Conservation (phyloP, 2,113 vertebrate genomes). For the Serranochromis macrocephalus region DNA sequence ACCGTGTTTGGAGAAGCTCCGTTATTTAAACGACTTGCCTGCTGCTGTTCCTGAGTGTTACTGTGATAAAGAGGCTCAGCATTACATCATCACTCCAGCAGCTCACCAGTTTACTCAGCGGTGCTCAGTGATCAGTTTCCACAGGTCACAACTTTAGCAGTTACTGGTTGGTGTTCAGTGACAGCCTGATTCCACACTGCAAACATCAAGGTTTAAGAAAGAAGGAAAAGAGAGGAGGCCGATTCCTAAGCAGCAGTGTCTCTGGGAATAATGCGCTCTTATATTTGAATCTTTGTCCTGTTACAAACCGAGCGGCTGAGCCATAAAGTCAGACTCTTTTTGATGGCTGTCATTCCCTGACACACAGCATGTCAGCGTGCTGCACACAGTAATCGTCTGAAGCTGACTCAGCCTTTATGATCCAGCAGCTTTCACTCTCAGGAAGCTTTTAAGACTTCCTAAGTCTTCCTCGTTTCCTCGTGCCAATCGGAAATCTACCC, state of each 20-base stretch:
- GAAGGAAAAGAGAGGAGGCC: background rate
- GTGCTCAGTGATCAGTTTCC: rapidly evolving
- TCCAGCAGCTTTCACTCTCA: background rate
- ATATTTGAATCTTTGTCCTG: background rate
- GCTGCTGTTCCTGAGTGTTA: background rate
- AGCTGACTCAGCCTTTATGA: background rate
- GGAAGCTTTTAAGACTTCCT: background rate
- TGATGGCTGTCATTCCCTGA: background rate
- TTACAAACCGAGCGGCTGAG: background rate
- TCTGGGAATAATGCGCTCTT: rapidly evolving
- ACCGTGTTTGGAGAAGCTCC: background rate
- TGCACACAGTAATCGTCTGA: background rate
- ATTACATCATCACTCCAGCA: background rate
- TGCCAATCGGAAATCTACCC: background rate
- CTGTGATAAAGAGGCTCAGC: background rate
- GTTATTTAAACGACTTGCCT: background rate
- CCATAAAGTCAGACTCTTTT: background rate
- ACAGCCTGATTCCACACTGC: background rate
- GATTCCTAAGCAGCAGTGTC: background rate
- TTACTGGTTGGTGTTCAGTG: background rate
- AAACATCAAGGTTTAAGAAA: background rate
- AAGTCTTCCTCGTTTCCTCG: background rate
- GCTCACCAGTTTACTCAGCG: background rate
- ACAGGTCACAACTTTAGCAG: background rate
- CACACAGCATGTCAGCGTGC: background rate